phyloP scores from a whole-genome alignment of 2,113 vertebrate genomes.

The Halichoeres trimaculatus region DNA sequence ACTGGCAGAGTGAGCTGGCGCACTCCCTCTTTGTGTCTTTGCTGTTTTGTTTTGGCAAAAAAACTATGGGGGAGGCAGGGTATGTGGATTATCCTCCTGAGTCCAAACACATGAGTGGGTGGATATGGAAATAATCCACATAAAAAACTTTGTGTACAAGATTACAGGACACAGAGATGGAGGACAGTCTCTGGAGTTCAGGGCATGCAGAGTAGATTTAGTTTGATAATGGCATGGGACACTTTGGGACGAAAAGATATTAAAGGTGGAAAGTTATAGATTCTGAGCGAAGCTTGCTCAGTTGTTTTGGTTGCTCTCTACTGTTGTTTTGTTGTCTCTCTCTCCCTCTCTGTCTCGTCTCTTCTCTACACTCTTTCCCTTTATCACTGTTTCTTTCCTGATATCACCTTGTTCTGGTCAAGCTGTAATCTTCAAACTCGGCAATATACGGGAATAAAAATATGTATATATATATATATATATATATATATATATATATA shows the following conservation, averaged over 20 bases:
- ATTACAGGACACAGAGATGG: conserved; percentile 57
- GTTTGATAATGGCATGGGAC: not conserved
- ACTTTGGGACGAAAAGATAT: not conserved
- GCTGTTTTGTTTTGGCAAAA: conserved; percentile 44
- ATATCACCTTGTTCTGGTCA: too few species aligned
- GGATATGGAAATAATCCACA: conserved; percentile 63
- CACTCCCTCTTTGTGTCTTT: conserved; percentile 54
- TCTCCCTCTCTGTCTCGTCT: too few species aligned
- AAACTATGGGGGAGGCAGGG: conserved; percentile 13
- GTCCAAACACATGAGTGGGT: conserved; percentile 63
- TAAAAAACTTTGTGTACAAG: conserved; percentile 65
- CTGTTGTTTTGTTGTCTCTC: too few species aligned
- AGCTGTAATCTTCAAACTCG: too few species aligned
- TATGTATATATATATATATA: too few species aligned
- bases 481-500: too few species aligned
- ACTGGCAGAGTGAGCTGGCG: conserved; percentile 50
- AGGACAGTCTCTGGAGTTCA: not conserved
- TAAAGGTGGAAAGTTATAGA: too few species aligned
- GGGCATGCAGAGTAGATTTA: not conserved
- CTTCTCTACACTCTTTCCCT: too few species aligned
- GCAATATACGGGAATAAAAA: too few species aligned
- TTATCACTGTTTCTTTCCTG: too few species aligned
- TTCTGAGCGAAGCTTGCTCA: too few species aligned
- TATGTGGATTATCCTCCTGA: conserved; percentile 58
- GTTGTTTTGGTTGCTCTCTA: too few species aligned